Percentiles rank a stretch among this genome's conserved stretches.
phyloP scores from a whole-genome alignment of 2,113 vertebrate genomes.

The Caretta caretta region DNA sequence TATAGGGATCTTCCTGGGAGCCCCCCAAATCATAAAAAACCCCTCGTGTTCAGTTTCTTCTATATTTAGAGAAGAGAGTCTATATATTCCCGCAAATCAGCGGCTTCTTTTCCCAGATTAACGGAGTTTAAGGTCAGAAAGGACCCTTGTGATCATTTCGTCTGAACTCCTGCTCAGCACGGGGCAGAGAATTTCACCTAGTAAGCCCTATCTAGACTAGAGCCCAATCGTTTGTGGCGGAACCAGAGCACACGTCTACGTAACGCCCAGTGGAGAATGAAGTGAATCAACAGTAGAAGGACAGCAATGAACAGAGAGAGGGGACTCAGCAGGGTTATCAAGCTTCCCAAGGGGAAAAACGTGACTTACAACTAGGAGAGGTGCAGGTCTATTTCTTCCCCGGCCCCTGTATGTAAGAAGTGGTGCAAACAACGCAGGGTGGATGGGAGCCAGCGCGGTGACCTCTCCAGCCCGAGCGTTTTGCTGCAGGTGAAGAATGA shows the following conservation, averaged over 20 bases:
- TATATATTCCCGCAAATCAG: no score
- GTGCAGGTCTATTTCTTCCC: background rate
- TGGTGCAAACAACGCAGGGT: background rate
- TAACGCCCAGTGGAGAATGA: no score
- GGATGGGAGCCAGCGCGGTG: no score
- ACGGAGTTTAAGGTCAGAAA: no score
- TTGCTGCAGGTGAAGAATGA: background rate
- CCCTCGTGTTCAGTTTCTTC: background rate
- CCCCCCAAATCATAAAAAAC: no score
- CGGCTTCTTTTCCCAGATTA: no score
- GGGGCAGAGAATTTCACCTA: background rate
- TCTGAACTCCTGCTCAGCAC: background rate
- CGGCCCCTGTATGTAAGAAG: background rate
- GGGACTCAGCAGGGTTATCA: background rate
- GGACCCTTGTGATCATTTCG: background rate
- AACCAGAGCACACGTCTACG: no score
- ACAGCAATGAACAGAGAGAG: background rate
- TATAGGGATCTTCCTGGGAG: background rate
- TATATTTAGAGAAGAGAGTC: background rate
- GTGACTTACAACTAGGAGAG: background rate
- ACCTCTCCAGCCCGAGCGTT: background rate
- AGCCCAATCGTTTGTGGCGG: no score
- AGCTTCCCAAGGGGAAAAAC: background rate
- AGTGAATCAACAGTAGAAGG: no score
- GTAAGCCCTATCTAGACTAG: no score